phyloP scores from a whole-genome alignment of 2,113 vertebrate genomes.

The Erythrocercus mccallii region DNA sequence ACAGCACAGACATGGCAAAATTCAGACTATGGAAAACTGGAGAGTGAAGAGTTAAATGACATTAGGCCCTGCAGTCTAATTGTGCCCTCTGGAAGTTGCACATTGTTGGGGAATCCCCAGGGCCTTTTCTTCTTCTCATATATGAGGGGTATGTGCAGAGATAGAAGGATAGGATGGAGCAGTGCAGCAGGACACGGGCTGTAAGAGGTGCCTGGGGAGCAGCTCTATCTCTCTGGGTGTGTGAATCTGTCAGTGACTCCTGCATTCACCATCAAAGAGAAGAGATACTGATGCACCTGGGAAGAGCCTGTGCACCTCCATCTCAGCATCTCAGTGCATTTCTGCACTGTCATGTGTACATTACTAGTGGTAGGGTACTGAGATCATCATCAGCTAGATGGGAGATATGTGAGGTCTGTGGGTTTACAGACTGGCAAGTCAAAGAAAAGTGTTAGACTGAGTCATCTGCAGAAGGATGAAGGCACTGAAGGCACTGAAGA shows the following conservation, averaged over 20 bases:
- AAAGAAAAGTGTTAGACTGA: conserved; percentile 6
- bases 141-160: background rate
- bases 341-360: background rate
- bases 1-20: background rate
- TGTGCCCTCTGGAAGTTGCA: background rate
- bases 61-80: background rate
- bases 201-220: background rate
- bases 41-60: background rate
- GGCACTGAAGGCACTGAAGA: background rate
- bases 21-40: background rate
- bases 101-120: background rate
- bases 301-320: background rate
- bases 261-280: background rate
- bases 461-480: background rate
- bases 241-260: background rate
- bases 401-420: conserved; percentile 28
- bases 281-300: background rate
- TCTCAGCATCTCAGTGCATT: background rate
- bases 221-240: background rate
- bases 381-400: background rate
- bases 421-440: background rate
- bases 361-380: background rate
- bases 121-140: background rate
- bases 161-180: background rate
- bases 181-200: background rate